phyloP scores from a whole-genome alignment of 2,797 vertebrate genomes.

The Pipistrellus nathusii region DNA sequence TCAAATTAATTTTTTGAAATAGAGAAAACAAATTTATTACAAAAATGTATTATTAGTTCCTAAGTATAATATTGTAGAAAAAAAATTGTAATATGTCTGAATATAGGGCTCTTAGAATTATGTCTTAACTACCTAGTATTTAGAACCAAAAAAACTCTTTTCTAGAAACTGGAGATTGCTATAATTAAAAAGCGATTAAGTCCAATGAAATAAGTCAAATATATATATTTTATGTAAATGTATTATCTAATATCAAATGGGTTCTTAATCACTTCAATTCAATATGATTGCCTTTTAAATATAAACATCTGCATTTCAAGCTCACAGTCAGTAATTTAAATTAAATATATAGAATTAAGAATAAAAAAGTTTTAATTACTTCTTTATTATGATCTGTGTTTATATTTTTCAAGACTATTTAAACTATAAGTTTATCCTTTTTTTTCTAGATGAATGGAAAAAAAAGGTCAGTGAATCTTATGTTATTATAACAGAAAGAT shows the following conservation, averaged over 20 bases:
- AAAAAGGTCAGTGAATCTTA: constrained; percentile 98
- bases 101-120: constrained; percentile 45
- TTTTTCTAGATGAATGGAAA: constrained; percentile 96
- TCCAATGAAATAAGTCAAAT: constrained; percentile 72
- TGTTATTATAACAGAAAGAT: constrained; percentile 90
- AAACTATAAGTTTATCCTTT: constrained; percentile 50
- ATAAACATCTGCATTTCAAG: constrained; percentile 71
- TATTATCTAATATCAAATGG: constrained; percentile 63
- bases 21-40: constrained; percentile 50
- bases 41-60: background rate
- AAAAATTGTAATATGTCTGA: constrained; percentile 36
- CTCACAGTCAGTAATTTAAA: constrained; percentile 68
- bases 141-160: constrained; percentile 69
- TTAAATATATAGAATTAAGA: constrained; percentile 51
- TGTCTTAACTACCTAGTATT: constrained; percentile 63
- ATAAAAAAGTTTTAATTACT: constrained; percentile 70
- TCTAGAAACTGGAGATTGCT: constrained; percentile 58
- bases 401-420: constrained; percentile 38
- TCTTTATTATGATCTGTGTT: constrained; percentile 4
- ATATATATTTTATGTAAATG: constrained; percentile 55
- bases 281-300: constrained; percentile 76
- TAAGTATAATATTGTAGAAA: constrained; percentile 54
- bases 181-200: constrained; percentile 76
- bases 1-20: background rate
- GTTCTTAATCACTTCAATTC: constrained; percentile 62